phyloP scores from a whole-genome alignment of 2,113 vertebrate genomes.

The Amazona guildingii region DNA sequence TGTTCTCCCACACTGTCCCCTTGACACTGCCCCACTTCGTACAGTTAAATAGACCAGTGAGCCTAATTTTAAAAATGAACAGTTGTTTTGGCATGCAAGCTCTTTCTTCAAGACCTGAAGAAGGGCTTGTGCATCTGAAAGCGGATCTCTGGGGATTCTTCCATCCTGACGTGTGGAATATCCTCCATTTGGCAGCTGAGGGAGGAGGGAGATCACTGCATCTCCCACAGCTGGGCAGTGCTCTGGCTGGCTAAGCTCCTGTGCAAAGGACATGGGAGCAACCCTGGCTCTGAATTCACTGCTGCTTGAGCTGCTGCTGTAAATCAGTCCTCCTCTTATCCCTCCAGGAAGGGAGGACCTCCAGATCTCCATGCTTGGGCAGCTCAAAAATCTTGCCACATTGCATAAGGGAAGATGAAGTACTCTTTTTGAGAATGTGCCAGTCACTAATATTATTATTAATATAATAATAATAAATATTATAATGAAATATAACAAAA shows the following conservation, averaged over 20 bases:
- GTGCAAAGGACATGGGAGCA: neutral
- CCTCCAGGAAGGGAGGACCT: neutral
- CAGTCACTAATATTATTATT: neutral
- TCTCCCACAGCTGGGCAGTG: neutral
- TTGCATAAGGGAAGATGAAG: neutral
- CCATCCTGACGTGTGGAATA: neutral
- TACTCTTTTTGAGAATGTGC: neutral
- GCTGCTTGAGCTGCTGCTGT: neutral
- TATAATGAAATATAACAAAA: neutral
- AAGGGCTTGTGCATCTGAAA: neutral
- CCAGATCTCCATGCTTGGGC: neutral
- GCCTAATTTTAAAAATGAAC: constrained; percentile 1
- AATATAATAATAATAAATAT: neutral
- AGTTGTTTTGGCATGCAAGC: fast-evolving
- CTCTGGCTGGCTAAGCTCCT: neutral
- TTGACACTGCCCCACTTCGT: neutral
- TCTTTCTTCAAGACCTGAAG: neutral
- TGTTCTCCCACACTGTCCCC: neutral
- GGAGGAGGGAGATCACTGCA: neutral
- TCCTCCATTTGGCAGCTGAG: neutral
- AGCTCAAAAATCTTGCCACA: neutral
- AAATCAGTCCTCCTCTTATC: neutral
- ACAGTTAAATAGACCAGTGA: neutral
- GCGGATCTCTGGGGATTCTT: neutral
- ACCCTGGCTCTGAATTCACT: neutral